These are phyloP conservation scores for Megastigmus dorsalis DNA, from an alignment of 2,888 invertebrate species.

Conservation along the genomic window DNA sequence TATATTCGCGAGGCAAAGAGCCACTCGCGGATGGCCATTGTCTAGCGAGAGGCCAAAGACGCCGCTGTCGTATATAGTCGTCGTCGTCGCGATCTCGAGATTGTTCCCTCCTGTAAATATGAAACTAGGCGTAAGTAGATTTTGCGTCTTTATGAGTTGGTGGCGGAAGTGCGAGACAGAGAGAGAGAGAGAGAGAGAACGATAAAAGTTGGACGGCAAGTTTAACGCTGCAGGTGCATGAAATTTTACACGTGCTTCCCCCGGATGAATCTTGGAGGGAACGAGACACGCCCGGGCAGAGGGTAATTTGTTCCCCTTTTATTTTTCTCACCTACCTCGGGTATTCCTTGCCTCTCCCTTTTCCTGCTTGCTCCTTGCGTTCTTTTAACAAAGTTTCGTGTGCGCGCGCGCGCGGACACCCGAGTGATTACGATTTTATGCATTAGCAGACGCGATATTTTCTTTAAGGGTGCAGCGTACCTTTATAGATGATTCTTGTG, in stretches of 20 bases:
- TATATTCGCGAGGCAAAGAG: too few relatives aligned
- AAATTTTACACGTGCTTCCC: slow-evolving; percentile 38
- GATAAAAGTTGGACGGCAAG: slow-evolving; percentile 26
- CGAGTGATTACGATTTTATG: not conserved
- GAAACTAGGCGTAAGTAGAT: slow-evolving; percentile 31
- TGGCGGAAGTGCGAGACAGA: not conserved
- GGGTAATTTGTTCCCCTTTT: not conserved
- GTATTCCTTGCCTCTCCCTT: too few relatives aligned
- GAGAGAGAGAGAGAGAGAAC: too few relatives aligned
- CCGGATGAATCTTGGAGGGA: slow-evolving; percentile 22
- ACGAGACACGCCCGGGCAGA: not conserved
- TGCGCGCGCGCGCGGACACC: not conserved
- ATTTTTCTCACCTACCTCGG: slow-evolving; percentile 1
- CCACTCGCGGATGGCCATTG: too few relatives aligned
- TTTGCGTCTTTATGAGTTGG: slow-evolving; percentile 25
- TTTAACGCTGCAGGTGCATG: slow-evolving; percentile 22
- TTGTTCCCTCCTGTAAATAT: slow-evolving; percentile 16
- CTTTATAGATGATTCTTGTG: too few relatives aligned
- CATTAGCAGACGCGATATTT: too few relatives aligned
- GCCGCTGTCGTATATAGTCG: too few relatives aligned
- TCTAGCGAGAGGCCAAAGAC: too few relatives aligned
- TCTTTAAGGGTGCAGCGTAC: too few relatives aligned
- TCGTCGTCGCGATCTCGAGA: too few relatives aligned
- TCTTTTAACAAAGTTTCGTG: slow-evolving; percentile 7
- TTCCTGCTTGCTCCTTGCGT: too few relatives aligned